Conservation (phyloP, 2,113 vertebrate genomes). For the Castor canadensis region DNA sequence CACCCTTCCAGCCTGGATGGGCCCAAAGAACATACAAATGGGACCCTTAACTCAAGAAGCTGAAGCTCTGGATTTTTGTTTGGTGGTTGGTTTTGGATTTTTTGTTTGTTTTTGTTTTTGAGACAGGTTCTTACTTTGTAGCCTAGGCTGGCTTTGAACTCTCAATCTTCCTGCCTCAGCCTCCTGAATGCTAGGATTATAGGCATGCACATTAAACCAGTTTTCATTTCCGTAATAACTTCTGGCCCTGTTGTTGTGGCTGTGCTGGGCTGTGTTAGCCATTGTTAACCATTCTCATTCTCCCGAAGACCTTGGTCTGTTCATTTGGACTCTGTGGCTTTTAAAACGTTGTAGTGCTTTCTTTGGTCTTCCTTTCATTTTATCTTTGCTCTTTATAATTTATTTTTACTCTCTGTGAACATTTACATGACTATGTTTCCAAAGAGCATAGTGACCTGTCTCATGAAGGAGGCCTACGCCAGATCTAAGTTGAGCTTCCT, state of each 20-base stretch:
- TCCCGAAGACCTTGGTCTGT: neutral
- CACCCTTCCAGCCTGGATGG: neutral
- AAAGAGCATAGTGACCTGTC: neutral
- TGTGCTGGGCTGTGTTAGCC: neutral
- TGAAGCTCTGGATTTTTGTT: neutral
- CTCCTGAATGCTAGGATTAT: too few relatives aligned
- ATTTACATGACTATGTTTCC: neutral
- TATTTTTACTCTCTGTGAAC: constrained; percentile 22
- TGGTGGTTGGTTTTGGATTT: too few relatives aligned
- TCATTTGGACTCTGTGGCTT: constrained; percentile 25
- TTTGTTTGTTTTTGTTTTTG: too few relatives aligned
- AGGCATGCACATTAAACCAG: too few relatives aligned
- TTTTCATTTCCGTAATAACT: neutral
- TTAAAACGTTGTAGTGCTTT: constrained; percentile 2
- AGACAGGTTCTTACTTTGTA: too few relatives aligned
- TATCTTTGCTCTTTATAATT: constrained; percentile 6
- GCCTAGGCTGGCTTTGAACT: too few relatives aligned
- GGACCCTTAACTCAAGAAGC: neutral
- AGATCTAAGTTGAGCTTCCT: neutral
- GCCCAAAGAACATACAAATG: neutral
- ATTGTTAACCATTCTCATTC: neutral
- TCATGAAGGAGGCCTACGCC: neutral
- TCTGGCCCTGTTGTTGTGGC: neutral
- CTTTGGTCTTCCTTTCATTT: constrained; percentile 31
- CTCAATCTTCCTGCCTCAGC: too few relatives aligned